Conservation (phyloP, 2,113 vertebrate genomes). For the Dinomys branickii region DNA sequence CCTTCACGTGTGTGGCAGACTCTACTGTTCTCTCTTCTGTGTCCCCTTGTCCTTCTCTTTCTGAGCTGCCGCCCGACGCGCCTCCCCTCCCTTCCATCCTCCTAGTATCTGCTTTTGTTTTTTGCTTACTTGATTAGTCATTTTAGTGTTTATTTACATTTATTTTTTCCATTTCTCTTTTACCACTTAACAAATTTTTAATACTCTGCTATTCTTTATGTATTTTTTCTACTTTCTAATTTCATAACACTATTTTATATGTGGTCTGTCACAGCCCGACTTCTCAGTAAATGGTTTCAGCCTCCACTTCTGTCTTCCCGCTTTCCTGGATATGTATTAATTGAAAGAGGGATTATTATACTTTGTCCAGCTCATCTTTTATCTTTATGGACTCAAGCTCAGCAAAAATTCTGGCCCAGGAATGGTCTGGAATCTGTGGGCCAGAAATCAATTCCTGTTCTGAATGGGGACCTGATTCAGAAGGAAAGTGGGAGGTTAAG, state of each 20-base stretch:
- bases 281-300: conserved; percentile 21
- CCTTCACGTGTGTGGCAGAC: background rate
- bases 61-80: background rate
- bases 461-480: background rate
- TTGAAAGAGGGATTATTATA: conserved; percentile 37
- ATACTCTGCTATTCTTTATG: background rate
- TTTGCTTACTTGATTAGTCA: background rate
- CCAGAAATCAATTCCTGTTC: background rate
- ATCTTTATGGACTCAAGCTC: background rate
- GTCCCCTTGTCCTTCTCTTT: background rate
- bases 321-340: conserved; percentile 47
- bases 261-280: background rate
- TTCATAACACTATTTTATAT: background rate
- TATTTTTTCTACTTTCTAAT: background rate
- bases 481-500: background rate
- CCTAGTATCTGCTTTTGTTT: conserved; percentile 3
- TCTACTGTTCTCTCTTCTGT: background rate
- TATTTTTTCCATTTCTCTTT: conserved; percentile 22
- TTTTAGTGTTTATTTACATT: background rate
- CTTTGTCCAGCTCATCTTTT: conserved; percentile 2
- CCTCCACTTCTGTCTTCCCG: background rate
- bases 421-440: background rate
- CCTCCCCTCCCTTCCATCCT: background rate
- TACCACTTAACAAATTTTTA: background rate
- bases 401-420: conserved; percentile 14